phyloP scores from a whole-genome alignment of 2,888 invertebrate species.

The Drosophila limbata region DNA sequence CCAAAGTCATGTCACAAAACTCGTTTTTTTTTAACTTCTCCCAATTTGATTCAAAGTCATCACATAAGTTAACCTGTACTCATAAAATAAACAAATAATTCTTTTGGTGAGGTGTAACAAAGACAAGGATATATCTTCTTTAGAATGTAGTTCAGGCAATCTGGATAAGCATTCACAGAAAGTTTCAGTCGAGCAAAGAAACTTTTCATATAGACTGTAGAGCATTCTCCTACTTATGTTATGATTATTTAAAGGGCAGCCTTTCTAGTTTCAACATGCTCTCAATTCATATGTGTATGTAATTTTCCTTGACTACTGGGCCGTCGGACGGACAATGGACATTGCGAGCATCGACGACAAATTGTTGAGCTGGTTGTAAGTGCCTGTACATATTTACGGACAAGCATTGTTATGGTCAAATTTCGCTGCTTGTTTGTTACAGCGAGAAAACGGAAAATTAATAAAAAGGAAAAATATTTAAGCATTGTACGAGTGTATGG shows the following conservation, averaged over 20 bases:
- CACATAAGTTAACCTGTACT: too few species aligned
- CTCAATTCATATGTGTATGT: slow-evolving; percentile 8
- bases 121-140: too few species aligned
- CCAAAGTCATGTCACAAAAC: too few species aligned
- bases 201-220: not conserved
- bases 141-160: too few species aligned
- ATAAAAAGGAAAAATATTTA: slow-evolving; percentile 71
- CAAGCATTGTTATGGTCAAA: slow-evolving; percentile 33
- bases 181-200: not conserved
- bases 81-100: too few species aligned
- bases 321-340: slow-evolving; percentile 16
- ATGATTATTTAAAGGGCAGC: slow-evolving; percentile 44
- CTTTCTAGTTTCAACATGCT: slow-evolving; percentile 4
- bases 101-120: too few species aligned
- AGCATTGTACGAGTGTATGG: slow-evolving; percentile 33
- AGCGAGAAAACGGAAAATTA: slow-evolving; percentile 51
- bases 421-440: slow-evolving; percentile 16
- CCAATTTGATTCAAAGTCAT: too few species aligned
- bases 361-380: slow-evolving; percentile 59
- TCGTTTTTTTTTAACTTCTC: too few species aligned
- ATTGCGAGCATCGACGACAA: slow-evolving; percentile 51
- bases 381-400: slow-evolving; percentile 6
- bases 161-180: too few species aligned
- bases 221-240: slow-evolving; percentile 12
- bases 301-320: not conserved